Evolutionary conservation across 2,888 invertebrate species (phyloP).

Genomic region (Rhyacophila evoluta): DNA sequence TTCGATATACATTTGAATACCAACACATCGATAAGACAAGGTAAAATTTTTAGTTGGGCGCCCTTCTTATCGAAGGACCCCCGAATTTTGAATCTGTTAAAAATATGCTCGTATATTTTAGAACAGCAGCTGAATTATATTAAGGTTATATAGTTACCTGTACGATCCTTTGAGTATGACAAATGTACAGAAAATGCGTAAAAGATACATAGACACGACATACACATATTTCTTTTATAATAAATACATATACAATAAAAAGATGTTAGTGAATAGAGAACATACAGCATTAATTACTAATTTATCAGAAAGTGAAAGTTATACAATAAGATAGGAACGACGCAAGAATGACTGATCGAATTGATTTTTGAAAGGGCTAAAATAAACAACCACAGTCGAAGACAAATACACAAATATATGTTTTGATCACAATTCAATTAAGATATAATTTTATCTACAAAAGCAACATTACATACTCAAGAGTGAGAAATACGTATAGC

Average conservation of each 20-base stretch:
- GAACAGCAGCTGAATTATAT: neutral
- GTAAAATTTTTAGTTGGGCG: neutral
- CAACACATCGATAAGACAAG: constrained; percentile 68
- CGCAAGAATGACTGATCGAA: no score
- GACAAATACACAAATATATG: no score
- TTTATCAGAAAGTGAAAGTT: neutral
- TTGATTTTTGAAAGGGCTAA: no score
- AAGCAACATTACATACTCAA: no score
- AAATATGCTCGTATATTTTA: neutral
- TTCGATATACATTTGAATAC: constrained; percentile 74
- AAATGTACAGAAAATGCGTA: constrained; percentile 58
- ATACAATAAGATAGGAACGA: neutral
- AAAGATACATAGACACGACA: constrained; percentile 51
- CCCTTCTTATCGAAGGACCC: neutral
- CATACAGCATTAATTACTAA: constrained; percentile 12
- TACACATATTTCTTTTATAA: constrained; percentile 31
- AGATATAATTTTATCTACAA: no score
- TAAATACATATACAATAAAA: constrained; percentile 32
- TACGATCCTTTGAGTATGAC: constrained; percentile 48
- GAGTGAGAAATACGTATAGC: no score
- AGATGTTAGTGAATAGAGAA: neutral
- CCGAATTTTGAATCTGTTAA: neutral
- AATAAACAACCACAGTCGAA: no score
- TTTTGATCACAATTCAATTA: no score
- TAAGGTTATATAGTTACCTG: constrained; percentile 50